Base-by-base conservation (phyloP, 2,888 invertebrate genomes). In the Drosophila formosana region DNA sequence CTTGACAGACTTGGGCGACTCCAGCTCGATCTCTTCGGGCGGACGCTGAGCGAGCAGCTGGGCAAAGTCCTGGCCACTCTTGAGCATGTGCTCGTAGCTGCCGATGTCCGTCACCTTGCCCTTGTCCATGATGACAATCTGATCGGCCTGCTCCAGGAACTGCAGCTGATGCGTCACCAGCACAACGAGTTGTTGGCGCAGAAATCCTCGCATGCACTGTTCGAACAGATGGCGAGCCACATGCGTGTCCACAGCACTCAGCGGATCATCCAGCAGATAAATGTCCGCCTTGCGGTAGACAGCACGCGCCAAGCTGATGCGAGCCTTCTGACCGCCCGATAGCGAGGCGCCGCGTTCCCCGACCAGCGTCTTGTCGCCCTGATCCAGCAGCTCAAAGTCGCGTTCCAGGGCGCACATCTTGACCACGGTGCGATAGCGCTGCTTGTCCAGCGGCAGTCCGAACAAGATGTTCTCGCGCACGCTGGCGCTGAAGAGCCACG, bases 201-300 rank as follows among this genome's bases (percentile, higher is more conserved):
- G 91, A 77, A 86, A 92, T 11, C 90, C 90, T 3, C 91, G 89
- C 90, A 93, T 92, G 52, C 92, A 93, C 30, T 92, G 90, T 58
- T 98, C 96, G 92, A 98, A 98, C 82, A 98, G 93, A 91, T 97
- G 96, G 6, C 96, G 95, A 0, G 97, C 97, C 1, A 98, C 98
- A 91, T 97, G 96, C 0, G 97, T 95, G 93, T 98, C 98, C 18
- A 98, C 98, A 0, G 98, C 98, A 62, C 97, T 96, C 45, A 98
- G 93, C 0, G 98, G 98, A 93, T 98, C 98, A 92, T 98, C 98
- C 64, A 98, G 93, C 9, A 98, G 93, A 90, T 97, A 98, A 71
- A 98, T 95, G 89, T 97, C 97, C 0, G 97, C 95, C 69, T 96
- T 95, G 64, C 96, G 95, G 92, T 98, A 98, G 0, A 98, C 95